These are phyloP conservation scores for Bactericera cockerelli DNA, from an alignment of 1,140 invertebrate genomes.

Conservation along the genomic window DNA sequence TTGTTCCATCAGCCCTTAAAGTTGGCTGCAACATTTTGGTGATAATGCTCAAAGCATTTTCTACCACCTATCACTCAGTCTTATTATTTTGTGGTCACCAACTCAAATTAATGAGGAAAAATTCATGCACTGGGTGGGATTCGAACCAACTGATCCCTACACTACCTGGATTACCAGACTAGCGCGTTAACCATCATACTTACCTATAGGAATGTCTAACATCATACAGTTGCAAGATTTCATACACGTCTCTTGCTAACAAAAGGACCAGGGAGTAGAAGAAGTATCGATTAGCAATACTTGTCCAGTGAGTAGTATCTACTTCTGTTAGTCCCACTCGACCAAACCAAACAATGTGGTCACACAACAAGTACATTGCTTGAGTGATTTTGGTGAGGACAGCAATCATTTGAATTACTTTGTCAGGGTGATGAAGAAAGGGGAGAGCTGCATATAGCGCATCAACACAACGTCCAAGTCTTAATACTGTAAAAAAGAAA, in stretches of 20 bases:
- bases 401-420: constrained; percentile 44
- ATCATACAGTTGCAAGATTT: constrained; percentile 41
- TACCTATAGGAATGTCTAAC: constrained; percentile 7
- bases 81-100: too few relatives aligned
- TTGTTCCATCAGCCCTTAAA: too few relatives aligned
- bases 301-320: constrained; percentile 55
- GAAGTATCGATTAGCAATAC: constrained; percentile 62
- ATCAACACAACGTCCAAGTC: constrained; percentile 68
- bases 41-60: too few relatives aligned
- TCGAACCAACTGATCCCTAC: too few relatives aligned
- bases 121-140: too few relatives aligned
- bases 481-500: constrained; percentile 47
- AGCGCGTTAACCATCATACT: too few relatives aligned
- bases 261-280: constrained; percentile 58
- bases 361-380: constrained; percentile 59
- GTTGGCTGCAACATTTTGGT: too few relatives aligned
- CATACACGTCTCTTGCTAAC: constrained; percentile 60
- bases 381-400: constrained; percentile 65
- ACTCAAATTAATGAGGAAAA: too few relatives aligned
- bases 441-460: constrained; percentile 52
- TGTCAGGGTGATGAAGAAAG: constrained; percentile 51
- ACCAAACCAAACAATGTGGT: constrained; percentile 70
- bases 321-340: constrained; percentile 52
- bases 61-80: too few relatives aligned
- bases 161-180: too few relatives aligned